phyloP scores from a whole-genome alignment of 2,797 vertebrate species.

The Lepilemur septentrionalis region DNA sequence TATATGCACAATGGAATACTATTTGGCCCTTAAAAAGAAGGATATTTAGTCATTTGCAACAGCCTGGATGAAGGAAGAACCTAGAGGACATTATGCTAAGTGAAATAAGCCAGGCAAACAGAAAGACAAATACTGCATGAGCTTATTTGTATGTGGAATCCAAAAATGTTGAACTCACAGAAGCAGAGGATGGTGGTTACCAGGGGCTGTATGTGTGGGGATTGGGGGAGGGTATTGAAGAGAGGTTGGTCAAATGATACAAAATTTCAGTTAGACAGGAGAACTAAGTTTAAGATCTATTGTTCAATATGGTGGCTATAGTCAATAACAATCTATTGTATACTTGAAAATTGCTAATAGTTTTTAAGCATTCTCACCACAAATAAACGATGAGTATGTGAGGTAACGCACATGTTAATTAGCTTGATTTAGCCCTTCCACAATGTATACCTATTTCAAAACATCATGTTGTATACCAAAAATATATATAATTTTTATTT shows the following conservation, averaged over 20 bases:
- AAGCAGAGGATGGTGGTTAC: too few relatives aligned
- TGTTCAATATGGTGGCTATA: too few relatives aligned
- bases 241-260: background rate
- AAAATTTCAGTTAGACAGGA: background rate
- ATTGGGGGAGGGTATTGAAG: too few relatives aligned
- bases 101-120: background rate
- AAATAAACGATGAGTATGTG: background rate
- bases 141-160: background rate
- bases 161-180: background rate
- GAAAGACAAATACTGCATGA: background rate
- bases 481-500: background rate
- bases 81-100: background rate
- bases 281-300: background rate
- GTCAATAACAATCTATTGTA: too few relatives aligned
- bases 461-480: background rate
- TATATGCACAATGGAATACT: too few relatives aligned
- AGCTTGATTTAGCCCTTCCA: background rate
- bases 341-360: too few relatives aligned
- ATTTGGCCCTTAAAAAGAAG: background rate
- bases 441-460: background rate
- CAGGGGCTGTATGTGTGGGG: background rate
- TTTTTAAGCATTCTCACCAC: background rate
- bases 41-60: background rate
- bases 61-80: background rate
- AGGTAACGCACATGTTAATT: background rate